These are phyloP conservation scores for Mus spicilegus DNA, from an alignment of 2,113 vertebrate species.

Conservation along the genomic window DNA sequence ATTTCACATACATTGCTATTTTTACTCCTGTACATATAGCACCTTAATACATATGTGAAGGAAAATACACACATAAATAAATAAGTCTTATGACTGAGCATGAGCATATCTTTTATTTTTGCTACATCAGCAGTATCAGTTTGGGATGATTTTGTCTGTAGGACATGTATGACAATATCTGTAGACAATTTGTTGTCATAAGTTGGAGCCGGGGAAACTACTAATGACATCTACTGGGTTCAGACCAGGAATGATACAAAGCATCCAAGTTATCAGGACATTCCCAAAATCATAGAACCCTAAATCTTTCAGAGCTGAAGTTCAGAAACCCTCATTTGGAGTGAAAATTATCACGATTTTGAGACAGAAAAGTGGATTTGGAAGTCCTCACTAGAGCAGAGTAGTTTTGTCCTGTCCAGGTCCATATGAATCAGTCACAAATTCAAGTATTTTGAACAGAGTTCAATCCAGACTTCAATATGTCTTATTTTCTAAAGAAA, in stretches of 20 bases:
- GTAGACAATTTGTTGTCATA: background rate
- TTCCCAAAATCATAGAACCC: background rate
- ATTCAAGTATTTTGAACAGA: background rate
- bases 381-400: background rate
- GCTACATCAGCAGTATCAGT: background rate
- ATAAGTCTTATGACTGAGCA: background rate
- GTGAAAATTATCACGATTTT: background rate
- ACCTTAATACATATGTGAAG: background rate
- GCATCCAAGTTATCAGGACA: background rate
- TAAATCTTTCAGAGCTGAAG: background rate
- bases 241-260: background rate
- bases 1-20: background rate
- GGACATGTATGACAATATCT: background rate
- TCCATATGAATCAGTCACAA: background rate
- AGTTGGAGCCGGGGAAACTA: background rate
- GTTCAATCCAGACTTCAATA: background rate
- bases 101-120: background rate
- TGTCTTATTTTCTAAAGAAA: background rate
- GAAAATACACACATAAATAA: background rate
- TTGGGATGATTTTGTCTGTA: background rate
- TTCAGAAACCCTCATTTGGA: background rate
- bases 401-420: background rate
- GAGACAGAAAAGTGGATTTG: background rate
- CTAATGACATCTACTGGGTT: background rate
- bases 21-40: background rate